phyloP scores from a whole-genome alignment of 2,113 vertebrate species.

The Catharus bicknelli region DNA sequence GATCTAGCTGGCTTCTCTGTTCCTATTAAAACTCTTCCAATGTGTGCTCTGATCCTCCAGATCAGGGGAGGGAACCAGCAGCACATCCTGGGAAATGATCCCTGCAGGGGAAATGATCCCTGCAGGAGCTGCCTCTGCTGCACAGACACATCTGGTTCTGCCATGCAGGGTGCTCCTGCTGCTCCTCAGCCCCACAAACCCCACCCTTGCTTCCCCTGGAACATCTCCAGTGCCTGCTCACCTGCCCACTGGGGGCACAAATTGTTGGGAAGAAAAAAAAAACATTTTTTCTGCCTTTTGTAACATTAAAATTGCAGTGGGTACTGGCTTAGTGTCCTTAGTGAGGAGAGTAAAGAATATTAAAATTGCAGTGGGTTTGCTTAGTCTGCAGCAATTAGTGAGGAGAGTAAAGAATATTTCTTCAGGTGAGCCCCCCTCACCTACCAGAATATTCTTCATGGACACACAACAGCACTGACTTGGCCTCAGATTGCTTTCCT shows the following conservation, averaged over 20 bases:
- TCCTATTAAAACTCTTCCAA: neutral
- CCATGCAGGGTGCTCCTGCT: neutral
- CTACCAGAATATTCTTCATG: neutral
- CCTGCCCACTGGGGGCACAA: neutral
- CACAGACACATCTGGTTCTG: neutral
- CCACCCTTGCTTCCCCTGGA: neutral
- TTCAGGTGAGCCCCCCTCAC: too few species aligned
- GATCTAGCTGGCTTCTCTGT: neutral
- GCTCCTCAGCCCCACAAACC: neutral
- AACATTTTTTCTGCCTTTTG: neutral
- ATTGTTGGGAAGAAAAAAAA: neutral
- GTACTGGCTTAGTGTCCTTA: too few species aligned
- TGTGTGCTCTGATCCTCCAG: neutral
- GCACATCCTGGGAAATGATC: neutral
- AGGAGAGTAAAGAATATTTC: neutral
- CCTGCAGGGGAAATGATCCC: neutral
- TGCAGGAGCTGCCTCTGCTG: neutral
- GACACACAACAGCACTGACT: neutral
- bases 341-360: neutral
- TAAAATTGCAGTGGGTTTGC: neutral
- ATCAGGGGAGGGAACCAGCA: neutral
- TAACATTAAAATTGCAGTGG: neutral
- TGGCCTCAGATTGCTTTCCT: neutral
- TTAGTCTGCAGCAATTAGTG: neutral
- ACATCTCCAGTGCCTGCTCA: neutral